phyloP scores from a whole-genome alignment of 64 coral and sea anemone genomes.

The Montipora capricornis region DNA sequence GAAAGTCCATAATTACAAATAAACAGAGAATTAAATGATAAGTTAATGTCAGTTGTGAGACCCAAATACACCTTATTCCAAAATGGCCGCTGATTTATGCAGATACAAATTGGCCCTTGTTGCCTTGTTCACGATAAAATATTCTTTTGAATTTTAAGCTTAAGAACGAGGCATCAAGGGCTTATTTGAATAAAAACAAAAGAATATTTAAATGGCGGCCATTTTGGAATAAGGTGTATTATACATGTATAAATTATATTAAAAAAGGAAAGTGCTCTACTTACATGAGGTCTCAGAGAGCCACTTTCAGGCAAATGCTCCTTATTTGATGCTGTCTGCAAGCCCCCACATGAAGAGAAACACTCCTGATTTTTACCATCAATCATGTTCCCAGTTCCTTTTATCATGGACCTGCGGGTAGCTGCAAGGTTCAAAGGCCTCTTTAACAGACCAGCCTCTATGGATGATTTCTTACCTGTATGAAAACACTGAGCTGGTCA shows the following conservation, averaged over 20 bases:
- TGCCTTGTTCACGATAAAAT: too few relatives aligned
- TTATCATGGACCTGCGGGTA: neutral
- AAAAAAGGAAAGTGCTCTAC: neutral
- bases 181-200: too few relatives aligned
- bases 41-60: too few relatives aligned
- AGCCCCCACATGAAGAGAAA: neutral
- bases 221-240: too few relatives aligned
- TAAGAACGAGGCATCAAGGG: too few relatives aligned
- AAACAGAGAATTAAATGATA: neutral
- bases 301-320: slow-evolving; percentile 19
- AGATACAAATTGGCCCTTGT: too few relatives aligned
- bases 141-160: too few relatives aligned
- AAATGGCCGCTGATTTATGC: too few relatives aligned
- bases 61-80: too few relatives aligned
- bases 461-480: slow-evolving; percentile 11
- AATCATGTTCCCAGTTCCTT: slow-evolving; percentile 13
- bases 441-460: neutral
- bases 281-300: neutral
- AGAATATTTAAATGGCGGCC: too few relatives aligned
- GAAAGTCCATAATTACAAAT: slow-evolving; percentile 10
- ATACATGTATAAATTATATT: neutral
- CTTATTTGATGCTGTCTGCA: neutral
- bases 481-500: neutral
- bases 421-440: neutral
- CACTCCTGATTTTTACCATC: slow-evolving; percentile 4